Evolutionary conservation across 2,888 invertebrate species (phyloP).

Genomic region (Dione juno): DNA sequence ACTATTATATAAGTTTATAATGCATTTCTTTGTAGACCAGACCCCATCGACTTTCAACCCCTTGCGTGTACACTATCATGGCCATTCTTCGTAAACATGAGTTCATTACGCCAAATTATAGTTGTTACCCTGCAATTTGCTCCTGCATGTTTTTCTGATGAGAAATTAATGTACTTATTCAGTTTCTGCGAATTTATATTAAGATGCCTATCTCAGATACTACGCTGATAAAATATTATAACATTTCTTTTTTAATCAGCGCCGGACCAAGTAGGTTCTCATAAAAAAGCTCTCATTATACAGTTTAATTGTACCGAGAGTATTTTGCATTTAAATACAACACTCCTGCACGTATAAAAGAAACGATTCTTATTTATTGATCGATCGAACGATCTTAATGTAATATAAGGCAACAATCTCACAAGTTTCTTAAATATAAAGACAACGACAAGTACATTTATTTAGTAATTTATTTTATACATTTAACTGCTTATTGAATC

Average conservation of each 20-base stretch:
- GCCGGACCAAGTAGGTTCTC: constrained; percentile 34
- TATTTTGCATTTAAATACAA: constrained; percentile 2
- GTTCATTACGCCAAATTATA: constrained; percentile 71
- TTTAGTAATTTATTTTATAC: no score
- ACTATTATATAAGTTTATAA: background rate
- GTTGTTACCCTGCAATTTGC: constrained; percentile 66
- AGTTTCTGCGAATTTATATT: constrained; percentile 49
- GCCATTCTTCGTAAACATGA: constrained; percentile 57
- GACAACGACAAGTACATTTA: no score
- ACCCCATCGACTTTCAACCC: constrained; percentile 36
- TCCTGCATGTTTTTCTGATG: constrained; percentile 64
- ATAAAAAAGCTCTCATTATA: constrained; percentile 34
- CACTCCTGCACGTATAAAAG: background rate
- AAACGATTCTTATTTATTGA: background rate
- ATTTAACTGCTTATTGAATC: no score
- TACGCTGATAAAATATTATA: constrained; percentile 37
- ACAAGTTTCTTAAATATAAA: no score
- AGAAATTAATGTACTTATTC: constrained; percentile 54
- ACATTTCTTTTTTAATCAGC: constrained; percentile 38
- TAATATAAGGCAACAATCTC: no score
- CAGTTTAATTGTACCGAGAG: constrained; percentile 13
- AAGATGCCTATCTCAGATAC: constrained; percentile 44
- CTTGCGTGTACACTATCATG: constrained; percentile 63
- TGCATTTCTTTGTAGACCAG: background rate
- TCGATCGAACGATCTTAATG: no score